These are phyloP conservation scores for Canis aureus DNA, from an alignment of 2,113 vertebrate species.

Conservation along the genomic window DNA sequence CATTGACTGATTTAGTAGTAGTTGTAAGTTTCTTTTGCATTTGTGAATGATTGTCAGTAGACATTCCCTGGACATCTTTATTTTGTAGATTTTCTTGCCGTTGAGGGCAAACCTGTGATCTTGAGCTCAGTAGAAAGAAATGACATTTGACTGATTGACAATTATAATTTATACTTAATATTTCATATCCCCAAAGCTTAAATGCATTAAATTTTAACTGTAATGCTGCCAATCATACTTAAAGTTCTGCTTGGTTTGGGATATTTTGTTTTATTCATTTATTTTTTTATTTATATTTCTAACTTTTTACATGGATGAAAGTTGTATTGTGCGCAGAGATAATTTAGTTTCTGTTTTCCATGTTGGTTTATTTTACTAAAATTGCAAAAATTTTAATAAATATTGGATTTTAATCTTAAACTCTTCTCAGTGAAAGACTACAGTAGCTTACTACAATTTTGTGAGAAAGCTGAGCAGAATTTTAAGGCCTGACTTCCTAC, in stretches of 20 bases:
- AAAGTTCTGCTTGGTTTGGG: slow-evolving; percentile 34
- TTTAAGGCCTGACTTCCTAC: neutral
- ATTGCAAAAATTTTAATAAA: neutral
- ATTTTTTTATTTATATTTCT: slow-evolving; percentile 9
- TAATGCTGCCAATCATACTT: neutral
- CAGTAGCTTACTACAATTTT: neutral
- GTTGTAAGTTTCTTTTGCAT: neutral
- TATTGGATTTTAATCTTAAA: neutral
- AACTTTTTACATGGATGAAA: neutral
- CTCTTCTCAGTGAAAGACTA: neutral
- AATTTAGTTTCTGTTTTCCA: neutral
- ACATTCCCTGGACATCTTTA: neutral
- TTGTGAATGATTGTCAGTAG: neutral
- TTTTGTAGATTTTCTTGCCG: neutral
- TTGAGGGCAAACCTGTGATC: neutral
- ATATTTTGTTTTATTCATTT: slow-evolving; percentile 25
- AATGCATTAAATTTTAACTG: slow-evolving; percentile 8
- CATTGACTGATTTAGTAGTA: neutral
- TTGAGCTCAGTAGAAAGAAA: neutral
- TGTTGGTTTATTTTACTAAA: neutral
- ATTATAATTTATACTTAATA: neutral
- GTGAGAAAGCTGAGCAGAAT: neutral
- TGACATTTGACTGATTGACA: neutral
- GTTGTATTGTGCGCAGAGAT: neutral
- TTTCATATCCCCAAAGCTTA: neutral